Evolutionary conservation across 2,113 vertebrate species (phyloP).

Genomic region (Aplodontia rufa): DNA sequence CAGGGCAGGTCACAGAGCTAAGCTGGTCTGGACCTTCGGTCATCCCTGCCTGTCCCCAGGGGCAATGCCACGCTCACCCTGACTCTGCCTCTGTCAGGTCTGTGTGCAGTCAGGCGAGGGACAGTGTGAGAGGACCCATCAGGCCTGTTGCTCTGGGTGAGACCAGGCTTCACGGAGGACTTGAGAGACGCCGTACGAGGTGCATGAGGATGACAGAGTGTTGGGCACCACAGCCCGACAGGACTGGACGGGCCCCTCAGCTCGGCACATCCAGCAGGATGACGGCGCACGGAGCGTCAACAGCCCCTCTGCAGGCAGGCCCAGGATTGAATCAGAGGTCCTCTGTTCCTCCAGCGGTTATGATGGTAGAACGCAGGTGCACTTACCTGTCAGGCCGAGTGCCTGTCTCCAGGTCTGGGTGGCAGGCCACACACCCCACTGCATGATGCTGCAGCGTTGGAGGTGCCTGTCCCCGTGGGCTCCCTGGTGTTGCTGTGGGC

Average conservation of each 20-base stretch:
- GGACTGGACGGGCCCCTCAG: rapidly evolving
- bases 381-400: no score
- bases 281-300: rapidly evolving
- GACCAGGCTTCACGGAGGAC: background rate
- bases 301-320: no score
- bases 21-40: rapidly evolving
- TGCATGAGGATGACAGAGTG: rapidly evolving
- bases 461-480: no score
- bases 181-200: background rate
- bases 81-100: background rate
- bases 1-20: no score
- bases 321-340: no score
- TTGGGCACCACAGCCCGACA: rapidly evolving
- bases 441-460: no score
- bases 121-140: rapidly evolving
- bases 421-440: no score
- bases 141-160: rapidly evolving
- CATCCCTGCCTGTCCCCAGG: rapidly evolving
- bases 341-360: no score
- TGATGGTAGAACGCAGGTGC: no score
- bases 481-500: no score
- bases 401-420: no score
- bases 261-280: rapidly evolving
- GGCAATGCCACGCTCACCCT: rapidly evolving
- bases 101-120: rapidly evolving